Conservation (phyloP, 92 coral and sea anemone species). For the Palythoa heliodiscus region DNA sequence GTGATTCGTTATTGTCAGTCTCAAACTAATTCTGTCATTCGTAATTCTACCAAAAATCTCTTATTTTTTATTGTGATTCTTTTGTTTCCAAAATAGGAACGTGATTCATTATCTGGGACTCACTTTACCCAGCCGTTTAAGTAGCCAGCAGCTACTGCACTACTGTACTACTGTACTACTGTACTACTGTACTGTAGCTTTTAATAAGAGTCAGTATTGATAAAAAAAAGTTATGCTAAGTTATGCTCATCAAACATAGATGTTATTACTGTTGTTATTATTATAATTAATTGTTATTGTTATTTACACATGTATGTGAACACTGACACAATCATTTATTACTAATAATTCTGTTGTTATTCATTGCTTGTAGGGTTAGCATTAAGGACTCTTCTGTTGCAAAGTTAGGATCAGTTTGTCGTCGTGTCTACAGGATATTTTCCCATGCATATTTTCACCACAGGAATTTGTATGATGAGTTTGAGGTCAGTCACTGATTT, state of each 20-base stretch:
- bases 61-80: neutral
- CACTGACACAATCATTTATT: neutral
- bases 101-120: too few relatives aligned
- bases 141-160: too few relatives aligned
- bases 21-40: neutral
- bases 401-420: conserved; percentile 97
- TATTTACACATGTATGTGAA: too few relatives aligned
- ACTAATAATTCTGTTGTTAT: neutral
- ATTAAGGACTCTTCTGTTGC: conserved; percentile 98
- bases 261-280: too few relatives aligned
- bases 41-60: too few relatives aligned
- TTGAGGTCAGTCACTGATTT: conserved; percentile 71
- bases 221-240: too few relatives aligned
- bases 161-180: too few relatives aligned
- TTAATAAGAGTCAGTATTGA: too few relatives aligned
- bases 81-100: too few relatives aligned
- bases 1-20: neutral
- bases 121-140: too few relatives aligned
- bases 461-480: conserved; percentile 82
- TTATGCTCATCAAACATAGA: neutral
- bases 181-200: too few relatives aligned
- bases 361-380: conserved; percentile 69
- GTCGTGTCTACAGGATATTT: conserved; percentile 96
- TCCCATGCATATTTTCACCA: conserved; percentile 99
- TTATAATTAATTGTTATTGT: too few relatives aligned